Percentiles rank a stretch among this genome's conserved stretches.
These are phyloP conservation scores for Hirudo medicinalis DNA, from an alignment of 1,140 invertebrate genomes.

Conservation along the genomic window DNA sequence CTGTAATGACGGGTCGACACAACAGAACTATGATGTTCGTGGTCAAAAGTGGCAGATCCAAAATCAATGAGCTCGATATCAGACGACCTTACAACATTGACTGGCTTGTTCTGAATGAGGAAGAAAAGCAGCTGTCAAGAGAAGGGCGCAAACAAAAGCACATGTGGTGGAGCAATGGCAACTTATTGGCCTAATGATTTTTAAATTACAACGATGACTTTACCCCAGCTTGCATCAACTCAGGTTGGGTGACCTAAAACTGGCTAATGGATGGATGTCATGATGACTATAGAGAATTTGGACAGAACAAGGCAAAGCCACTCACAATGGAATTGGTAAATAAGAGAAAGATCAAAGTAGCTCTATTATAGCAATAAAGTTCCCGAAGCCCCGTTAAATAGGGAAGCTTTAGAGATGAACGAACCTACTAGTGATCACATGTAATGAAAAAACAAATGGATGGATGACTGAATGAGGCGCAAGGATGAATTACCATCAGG, in stretches of 20 bases:
- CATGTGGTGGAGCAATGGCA: no score
- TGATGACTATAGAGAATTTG: no score
- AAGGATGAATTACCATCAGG: slow-evolving; percentile 8
- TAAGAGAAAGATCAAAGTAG: not conserved
- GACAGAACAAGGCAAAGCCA: no score
- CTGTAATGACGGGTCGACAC: slow-evolving; percentile 96
- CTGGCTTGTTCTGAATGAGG: not conserved
- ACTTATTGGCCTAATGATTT: no score
- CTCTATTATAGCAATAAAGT: not conserved
- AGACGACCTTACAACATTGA: not conserved
- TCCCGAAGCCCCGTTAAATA: not conserved
- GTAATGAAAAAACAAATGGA: not conserved
- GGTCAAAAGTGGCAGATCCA: slow-evolving; percentile 97
- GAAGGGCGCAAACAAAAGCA: not conserved
- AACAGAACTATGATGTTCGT: slow-evolving; percentile 98
- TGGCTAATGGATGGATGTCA: no score
- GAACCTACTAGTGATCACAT: not conserved
- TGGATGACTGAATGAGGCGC: not conserved
- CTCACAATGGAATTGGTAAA: no score
- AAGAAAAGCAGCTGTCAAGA: not conserved
- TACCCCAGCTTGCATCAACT: no score
- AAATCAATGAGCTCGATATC: slow-evolving; percentile 93
- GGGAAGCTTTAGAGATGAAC: not conserved
- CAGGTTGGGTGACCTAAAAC: no score
- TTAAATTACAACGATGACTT: no score